Conservation (phyloP, 2,113 vertebrate species). For the Callipepla californica region DNA sequence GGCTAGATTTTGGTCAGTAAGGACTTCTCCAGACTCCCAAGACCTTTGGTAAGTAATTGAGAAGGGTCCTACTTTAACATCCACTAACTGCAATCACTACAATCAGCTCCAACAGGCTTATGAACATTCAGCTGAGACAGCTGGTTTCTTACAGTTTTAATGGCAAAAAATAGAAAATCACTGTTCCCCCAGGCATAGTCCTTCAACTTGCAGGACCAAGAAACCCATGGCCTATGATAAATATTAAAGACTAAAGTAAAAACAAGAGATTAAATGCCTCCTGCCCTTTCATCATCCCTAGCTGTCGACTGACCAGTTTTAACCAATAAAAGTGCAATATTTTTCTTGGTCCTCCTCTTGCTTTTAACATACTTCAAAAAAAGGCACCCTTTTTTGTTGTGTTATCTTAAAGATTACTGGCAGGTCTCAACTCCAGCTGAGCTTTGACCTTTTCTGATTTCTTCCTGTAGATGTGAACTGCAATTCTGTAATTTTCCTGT, state of each 20-base stretch:
- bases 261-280: not conserved
- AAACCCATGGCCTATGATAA: not conserved
- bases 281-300: not conserved
- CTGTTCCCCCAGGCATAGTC: not conserved
- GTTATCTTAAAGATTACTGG: not conserved
- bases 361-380: not conserved
- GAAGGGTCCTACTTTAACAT: not conserved
- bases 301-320: not conserved
- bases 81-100: not conserved
- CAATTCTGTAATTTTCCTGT: not conserved
- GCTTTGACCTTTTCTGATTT: not conserved
- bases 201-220: not conserved
- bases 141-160: not conserved
- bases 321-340: not conserved
- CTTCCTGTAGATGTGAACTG: not conserved
- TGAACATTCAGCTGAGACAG: not conserved
- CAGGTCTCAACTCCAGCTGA: not conserved
- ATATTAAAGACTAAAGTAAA: not conserved
- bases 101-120: not conserved
- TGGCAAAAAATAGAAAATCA: not conserved
- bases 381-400: not conserved
- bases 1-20: not conserved
- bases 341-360: not conserved
- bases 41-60: not conserved
- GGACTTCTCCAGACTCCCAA: not conserved